phyloP scores from a whole-genome alignment of 2,888 invertebrate species.

The Atrina japonica region DNA sequence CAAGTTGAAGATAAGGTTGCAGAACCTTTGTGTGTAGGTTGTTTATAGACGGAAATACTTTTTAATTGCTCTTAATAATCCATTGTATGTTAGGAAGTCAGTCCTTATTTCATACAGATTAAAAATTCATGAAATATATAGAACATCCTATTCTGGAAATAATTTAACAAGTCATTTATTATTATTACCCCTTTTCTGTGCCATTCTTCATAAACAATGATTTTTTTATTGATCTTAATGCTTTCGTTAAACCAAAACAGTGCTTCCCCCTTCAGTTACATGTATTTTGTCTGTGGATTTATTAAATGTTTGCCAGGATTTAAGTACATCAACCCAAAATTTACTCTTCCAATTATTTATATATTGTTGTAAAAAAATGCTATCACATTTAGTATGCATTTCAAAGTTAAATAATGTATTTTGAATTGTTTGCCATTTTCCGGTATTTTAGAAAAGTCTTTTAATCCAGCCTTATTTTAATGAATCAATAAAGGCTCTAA shows the following conservation, averaged over 20 bases:
- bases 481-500: slow-evolving; percentile 7
- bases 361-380: background rate
- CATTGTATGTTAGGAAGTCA: too few relatives aligned
- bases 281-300: too few relatives aligned
- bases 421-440: background rate
- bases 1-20: background rate
- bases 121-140: too few relatives aligned
- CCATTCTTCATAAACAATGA: too few relatives aligned
- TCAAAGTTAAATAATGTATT: background rate
- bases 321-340: slow-evolving; percentile 8
- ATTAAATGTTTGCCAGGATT: slow-evolving; percentile 3
- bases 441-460: background rate
- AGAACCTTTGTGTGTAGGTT: background rate
- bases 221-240: too few relatives aligned
- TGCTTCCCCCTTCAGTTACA: too few relatives aligned
- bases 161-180: too few relatives aligned
- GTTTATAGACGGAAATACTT: background rate
- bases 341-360: slow-evolving; percentile 3
- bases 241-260: too few relatives aligned
- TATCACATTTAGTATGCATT: background rate
- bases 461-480: background rate
- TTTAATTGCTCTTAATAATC: background rate
- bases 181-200: too few relatives aligned
- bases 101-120: too few relatives aligned
- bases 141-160: too few relatives aligned